Base-by-base conservation (phyloP, 2,888 invertebrate genomes). In the Pharmacophagus antenor region DNA sequence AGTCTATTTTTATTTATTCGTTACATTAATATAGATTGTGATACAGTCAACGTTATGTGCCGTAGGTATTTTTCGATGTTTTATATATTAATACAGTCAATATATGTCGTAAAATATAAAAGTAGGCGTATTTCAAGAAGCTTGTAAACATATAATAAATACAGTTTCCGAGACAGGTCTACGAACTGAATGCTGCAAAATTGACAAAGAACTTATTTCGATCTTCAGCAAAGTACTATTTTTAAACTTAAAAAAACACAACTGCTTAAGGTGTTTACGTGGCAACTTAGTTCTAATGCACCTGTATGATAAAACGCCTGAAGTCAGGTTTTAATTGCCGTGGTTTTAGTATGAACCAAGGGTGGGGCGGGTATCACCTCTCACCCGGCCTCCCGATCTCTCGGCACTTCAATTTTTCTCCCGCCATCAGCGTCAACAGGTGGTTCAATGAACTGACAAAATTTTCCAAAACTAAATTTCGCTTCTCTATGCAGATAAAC, bases 311-410 rank as follows among this genome's bases (percentile, higher is more conserved):
- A 56, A 71, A 67, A 77, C 77, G 80, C 77, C 76, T 79, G 74
- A 72, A 82, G 84, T 80, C 77, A 76, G 73, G 66, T 85, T 86
- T 85, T 85, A 88, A 88, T 87, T 86, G 84, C 80, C 79, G 69
- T 74, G 76, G 77, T 80, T 79, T 83, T 76, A 76, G 71, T 73
- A 75, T 71, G 70, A 61, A 65, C 63, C 67, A 63, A 63, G 63
- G 60, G 63, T 61, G 64, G 65, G 55, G 51, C 51, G 60, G 56
- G 27, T 44, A 56, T 65, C 66, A 62, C 66, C 68, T 69, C 72
- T 70, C 74, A 63, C 66, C 66, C 67, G 69, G 69, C 71, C 76
- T 65, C 65, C 72, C 74, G 67, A 70, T 71, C 72, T 71, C 53
- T 46, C 53, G 41, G 21, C 27, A 52, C 51, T 56, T 73, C 76